Percentiles rank a stretch among this genome's conserved stretches.
Conservation (phyloP, 2,113 vertebrate genomes). For the Balaenoptera acutorostrata region DNA sequence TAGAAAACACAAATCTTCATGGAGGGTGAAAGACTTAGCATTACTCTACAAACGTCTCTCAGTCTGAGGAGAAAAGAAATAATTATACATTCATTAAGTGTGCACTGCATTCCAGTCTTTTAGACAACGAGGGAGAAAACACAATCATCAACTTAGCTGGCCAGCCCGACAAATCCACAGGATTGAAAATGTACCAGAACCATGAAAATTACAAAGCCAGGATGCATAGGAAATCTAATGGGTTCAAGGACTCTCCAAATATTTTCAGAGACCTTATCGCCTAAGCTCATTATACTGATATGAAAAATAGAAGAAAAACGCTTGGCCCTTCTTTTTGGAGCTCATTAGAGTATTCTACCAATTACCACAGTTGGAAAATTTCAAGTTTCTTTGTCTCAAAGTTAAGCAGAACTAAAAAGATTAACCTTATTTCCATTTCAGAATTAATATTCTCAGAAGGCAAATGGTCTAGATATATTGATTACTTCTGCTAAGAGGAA, state of each 20-base stretch:
- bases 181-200: neutral
- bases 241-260: neutral
- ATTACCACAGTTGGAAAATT: neutral
- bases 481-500: neutral
- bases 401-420: neutral
- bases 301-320: neutral
- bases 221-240: neutral
- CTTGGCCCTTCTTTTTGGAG: neutral
- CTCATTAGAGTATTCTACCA: neutral
- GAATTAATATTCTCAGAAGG: neutral
- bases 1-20: neutral
- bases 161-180: neutral
- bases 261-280: neutral
- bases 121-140: neutral
- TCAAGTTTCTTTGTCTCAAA: neutral
- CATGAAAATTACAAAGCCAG: neutral
- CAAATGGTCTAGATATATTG: neutral
- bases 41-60: neutral
- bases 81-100: neutral
- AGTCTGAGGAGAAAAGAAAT: neutral
- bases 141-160: neutral
- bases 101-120: neutral
- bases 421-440: slow-evolving; percentile 2
- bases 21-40: neutral
- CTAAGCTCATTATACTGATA: neutral